Base-by-base conservation (phyloP, 1,140 invertebrate species). In the Druon quercuslanigerum region DNA sequence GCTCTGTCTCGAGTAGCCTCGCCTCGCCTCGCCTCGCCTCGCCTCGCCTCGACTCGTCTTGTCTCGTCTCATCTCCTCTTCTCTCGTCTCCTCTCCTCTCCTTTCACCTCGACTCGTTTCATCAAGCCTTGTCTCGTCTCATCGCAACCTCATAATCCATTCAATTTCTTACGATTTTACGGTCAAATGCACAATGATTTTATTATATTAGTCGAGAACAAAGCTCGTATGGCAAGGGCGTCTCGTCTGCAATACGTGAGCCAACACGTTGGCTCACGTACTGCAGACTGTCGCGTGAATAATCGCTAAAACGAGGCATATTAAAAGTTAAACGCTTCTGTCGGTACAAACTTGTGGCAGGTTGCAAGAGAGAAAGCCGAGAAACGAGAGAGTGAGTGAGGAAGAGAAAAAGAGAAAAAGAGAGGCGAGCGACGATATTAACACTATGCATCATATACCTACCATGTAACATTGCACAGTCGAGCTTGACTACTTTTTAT, bases 401-500 rank as follows among this genome's bases (percentile, higher is more conserved):
- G 8, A 33, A 76, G 56, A 51, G 56, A 20, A 78, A 75, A 54
- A 77, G 51, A 50, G 40, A 75, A 72, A 75, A 54, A 75, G 33
- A 72, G 72, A 8, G 71, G 72, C 56, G 72, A 8, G 71, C 73
- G 75, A 82, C 79, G 80, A 86, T 86, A 86, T 86, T 86, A 86
- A 86, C 84, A 85, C 85, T 86, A 86, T 86, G 83, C 83, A 85
- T 86, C 85, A 86, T 86, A 76, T 33, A 66, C 60, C 40, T 79
- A 81, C 72, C 56, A 33, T 66, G 70, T 66, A 70, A 50, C 74
- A 74, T 50, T 25, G 52, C 50, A 50, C 73, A 70, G 73, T 20
- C n/a, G 73, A 25, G 19, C 57, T 74, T 51, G 66, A 50, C 60
- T 20, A 74, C 82, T 86, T 86, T 86, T 84, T 86, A 86, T 85